Conservation (phyloP, 2,113 vertebrate genomes). For the Corythornis cristatus region DNA sequence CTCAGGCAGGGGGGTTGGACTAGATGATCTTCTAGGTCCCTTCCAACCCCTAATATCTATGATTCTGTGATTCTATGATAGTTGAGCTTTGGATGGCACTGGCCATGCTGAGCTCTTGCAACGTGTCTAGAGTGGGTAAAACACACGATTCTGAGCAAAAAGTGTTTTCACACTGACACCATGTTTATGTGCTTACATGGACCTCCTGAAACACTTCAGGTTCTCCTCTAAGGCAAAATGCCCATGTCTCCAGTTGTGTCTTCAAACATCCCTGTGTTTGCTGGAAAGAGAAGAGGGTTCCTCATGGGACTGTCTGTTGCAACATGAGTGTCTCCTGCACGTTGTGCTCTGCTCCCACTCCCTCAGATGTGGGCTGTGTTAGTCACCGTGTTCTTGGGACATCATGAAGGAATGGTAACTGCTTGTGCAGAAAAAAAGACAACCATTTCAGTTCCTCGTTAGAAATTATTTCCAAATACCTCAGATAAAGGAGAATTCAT, state of each 20-base stretch:
- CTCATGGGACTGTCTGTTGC: neutral
- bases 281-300: neutral
- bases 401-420: neutral
- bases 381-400: no score
- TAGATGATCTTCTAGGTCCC: no score
- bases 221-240: neutral
- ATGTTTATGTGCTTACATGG: neutral
- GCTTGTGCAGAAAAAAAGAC: neutral
- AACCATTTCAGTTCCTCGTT: neutral
- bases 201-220: rapidly evolving
- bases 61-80: neutral
- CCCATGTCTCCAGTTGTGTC: neutral
- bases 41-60: no score
- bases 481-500: neutral
- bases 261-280: neutral
- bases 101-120: neutral
- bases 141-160: neutral
- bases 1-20: no score
- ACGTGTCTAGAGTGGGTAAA: neutral
- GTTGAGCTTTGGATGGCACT: neutral
- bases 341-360: neutral
- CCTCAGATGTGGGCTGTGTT: neutral
- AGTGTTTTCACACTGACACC: neutral
- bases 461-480: neutral
- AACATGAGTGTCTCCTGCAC: neutral